These are phyloP conservation scores for Seriola quinqueradiata DNA, from an alignment of 2,113 vertebrate genomes.

Conservation along the genomic window DNA sequence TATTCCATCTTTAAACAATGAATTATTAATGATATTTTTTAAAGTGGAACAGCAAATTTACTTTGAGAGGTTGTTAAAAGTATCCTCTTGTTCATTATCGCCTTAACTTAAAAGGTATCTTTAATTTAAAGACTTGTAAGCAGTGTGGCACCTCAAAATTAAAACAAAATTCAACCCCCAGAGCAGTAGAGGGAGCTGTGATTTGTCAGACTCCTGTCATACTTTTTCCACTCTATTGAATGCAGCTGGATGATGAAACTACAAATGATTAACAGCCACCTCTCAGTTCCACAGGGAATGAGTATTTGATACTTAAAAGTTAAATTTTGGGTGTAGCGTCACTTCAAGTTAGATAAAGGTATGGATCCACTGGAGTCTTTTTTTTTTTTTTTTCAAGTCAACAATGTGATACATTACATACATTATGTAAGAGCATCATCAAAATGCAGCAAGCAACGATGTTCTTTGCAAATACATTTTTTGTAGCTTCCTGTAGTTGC, in stretches of 20 bases:
- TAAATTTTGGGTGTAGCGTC: slow-evolving; percentile 9
- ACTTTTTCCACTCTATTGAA: neutral
- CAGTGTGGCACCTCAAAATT: neutral
- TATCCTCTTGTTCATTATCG: neutral
- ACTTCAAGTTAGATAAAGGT: slow-evolving; percentile 29
- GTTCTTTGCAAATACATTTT: slow-evolving; percentile 35
- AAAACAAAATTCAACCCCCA: neutral
- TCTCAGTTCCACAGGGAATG: neutral
- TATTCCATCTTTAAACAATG: neutral
- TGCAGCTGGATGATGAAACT: neutral
- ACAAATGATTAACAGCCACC: neutral
- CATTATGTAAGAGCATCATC: slow-evolving; percentile 28
- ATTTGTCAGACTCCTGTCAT: neutral
- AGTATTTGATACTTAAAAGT: slow-evolving; percentile 28
- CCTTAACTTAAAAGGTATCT: too few species aligned
- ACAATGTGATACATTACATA: neutral
- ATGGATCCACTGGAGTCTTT: slow-evolving; percentile 51
- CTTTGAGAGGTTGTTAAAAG: too few species aligned
- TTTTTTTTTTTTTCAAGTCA: slow-evolving; percentile 14
- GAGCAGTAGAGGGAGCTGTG: neutral
- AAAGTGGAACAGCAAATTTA: too few species aligned
- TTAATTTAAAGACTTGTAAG: neutral
- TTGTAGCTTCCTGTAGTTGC: slow-evolving; percentile 36
- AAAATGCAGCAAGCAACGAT: slow-evolving; percentile 50
- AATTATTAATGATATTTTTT: neutral